Percentiles rank a stretch among this genome's conserved stretches.
These are phyloP conservation scores for Aricia agestis DNA, from an alignment of 1,140 invertebrate genomes.

Conservation along the genomic window DNA sequence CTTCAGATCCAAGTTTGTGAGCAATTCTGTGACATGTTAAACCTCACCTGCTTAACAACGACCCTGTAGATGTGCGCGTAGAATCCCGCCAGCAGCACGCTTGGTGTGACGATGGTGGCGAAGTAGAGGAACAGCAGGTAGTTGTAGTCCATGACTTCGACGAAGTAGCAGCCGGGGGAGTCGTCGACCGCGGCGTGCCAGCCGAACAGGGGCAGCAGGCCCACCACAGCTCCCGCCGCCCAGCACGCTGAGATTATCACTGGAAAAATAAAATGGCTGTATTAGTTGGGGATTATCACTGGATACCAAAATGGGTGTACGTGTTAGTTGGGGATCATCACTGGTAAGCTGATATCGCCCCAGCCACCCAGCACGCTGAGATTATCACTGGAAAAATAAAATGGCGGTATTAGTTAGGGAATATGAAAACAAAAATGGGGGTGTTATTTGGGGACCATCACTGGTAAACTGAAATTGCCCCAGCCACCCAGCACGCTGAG, in stretches of 20 bases:
- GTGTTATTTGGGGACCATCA: too few species aligned
- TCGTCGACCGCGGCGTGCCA: constrained; percentile 83
- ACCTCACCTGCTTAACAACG: constrained; percentile 88
- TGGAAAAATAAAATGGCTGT: constrained; percentile 66
- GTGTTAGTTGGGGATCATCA: too few species aligned
- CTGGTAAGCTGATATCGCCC: too few species aligned
- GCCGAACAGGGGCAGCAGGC: constrained; percentile 90
- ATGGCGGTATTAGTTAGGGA: neutral
- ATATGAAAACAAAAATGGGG: neutral
- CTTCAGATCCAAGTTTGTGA: too few species aligned
- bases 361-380: constrained; percentile 89
- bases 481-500: constrained; percentile 89
- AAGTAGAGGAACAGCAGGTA: constrained; percentile 93
- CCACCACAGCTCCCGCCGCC: constrained; percentile 87
- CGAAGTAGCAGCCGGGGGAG: constrained; percentile 84
- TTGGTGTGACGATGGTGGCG: constrained; percentile 91
- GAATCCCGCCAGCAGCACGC: constrained; percentile 87
- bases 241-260: constrained; percentile 91
- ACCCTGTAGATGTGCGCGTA: constrained; percentile 93
- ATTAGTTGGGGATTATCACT: neutral
- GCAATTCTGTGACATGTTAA: too few species aligned
- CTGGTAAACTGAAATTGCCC: too few species aligned
- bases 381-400: constrained; percentile 84
- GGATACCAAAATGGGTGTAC: neutral
- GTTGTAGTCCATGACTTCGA: constrained; percentile 90